Percentiles rank a stretch among this genome's conserved stretches.
Evolutionary conservation across 2,113 vertebrate species (phyloP).

Genomic region (Antidorcas marsupialis): DNA sequence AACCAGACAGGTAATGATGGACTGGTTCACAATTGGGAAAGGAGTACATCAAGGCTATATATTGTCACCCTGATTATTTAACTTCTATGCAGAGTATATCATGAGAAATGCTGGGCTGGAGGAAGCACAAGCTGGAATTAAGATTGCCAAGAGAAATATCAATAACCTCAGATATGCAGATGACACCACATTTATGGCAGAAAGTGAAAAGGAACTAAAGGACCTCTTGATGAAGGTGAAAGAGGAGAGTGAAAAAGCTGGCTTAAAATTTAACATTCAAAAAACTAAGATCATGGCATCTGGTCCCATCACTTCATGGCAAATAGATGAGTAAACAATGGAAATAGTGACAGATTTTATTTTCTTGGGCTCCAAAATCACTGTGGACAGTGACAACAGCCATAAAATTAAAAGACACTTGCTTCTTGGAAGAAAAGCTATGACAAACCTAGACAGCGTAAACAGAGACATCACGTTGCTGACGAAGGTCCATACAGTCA

Average conservation of each 20-base stretch:
- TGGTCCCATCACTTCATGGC: background rate
- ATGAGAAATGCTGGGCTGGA: background rate
- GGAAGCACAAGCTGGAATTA: background rate
- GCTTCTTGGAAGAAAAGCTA: background rate
- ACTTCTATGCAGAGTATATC: background rate
- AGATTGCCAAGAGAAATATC: background rate
- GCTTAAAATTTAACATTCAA: background rate
- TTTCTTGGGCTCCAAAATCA: background rate
- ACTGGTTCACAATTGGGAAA: background rate
- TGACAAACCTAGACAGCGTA: fast-evolving
- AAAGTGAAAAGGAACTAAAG: background rate
- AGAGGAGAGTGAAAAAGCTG: background rate
- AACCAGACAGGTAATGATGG: background rate
- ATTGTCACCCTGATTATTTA: background rate
- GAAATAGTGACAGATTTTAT: background rate
- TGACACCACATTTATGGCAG: background rate
- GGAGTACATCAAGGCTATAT: background rate
- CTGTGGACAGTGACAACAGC: background rate
- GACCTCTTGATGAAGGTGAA: background rate
- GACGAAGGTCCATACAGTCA: background rate
- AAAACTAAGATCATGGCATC: background rate
- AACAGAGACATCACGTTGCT: background rate
- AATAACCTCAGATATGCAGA: background rate
- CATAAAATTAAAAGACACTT: background rate
- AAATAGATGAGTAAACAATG: background rate